Evolutionary conservation across 2,113 vertebrate genomes (phyloP).

Genomic region (Lonchura striata): DNA sequence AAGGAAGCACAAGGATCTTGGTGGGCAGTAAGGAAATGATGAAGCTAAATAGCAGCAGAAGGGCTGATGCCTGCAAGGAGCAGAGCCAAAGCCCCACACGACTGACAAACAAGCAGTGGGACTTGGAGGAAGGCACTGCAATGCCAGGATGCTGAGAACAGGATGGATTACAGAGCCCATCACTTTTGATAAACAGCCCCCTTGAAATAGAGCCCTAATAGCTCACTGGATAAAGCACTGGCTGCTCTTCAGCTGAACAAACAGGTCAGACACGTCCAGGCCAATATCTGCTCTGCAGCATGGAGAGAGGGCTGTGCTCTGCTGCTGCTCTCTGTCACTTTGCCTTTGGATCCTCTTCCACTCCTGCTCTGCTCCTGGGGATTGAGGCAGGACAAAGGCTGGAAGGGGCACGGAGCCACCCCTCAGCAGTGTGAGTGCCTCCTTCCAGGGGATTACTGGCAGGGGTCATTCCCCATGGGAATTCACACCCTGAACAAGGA

Average conservation of each 20-base stretch:
- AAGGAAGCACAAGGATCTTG: not conserved
- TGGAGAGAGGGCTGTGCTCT: not conserved
- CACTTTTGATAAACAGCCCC: not conserved
- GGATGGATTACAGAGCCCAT: not conserved
- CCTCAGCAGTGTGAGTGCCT: accelerated
- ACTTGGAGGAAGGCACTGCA: not conserved
- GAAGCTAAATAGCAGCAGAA: not conserved
- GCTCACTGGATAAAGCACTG: not conserved
- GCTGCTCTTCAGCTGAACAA: not conserved
- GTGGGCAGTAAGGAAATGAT: not conserved
- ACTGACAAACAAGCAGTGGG: not conserved
- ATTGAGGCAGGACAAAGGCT: not conserved
- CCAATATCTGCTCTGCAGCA: not conserved
- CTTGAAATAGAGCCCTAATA: not conserved
- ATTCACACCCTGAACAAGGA: not conserved
- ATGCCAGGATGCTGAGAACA: not conserved
- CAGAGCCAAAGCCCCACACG: not conserved
- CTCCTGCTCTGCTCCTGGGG: not conserved
- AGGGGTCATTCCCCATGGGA: not conserved
- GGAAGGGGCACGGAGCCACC: not conserved
- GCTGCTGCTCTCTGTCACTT: not conserved
- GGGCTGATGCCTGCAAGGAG: not conserved
- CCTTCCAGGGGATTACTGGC: not conserved
- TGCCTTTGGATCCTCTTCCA: not conserved
- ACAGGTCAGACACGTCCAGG: not conserved